Base-by-base conservation (phyloP, 2,888 invertebrate genomes). In the Phymatocera aterrima region DNA sequence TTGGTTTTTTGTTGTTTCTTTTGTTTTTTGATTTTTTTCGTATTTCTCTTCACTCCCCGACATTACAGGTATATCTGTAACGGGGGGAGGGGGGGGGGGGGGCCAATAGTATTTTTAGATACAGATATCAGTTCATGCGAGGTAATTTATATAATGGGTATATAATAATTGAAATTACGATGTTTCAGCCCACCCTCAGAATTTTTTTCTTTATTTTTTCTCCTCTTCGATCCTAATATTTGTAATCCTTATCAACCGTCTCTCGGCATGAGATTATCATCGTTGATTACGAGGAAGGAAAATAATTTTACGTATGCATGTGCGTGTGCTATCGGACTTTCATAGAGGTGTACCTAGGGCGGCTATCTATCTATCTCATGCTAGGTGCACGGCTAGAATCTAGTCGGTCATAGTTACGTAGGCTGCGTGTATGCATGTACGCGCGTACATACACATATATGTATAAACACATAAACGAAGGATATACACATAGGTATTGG, bases 241-340 rank as follows among this genome's bases (percentile, higher is more conserved):
- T 64, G n/a, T 37, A 5, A 18, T 6, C n/a, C 18, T 18, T 31
- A 18, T 77, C 60, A 61, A 15, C 10, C 10, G 61, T 68, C 75
- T 65, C 74, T n/a, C n/a, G n/a, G 60, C 28, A 61, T 21, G 60
- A 80, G 80, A 78, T 81, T 77, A 78, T 79, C 79, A 79, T 80
- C 64, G 60, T 28, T 12, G 60, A 78, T 79, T 78, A 78, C 31
- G 65, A 46, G 68, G 43, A 43, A 21, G 68, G 24, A 46, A 43
- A 68, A 68, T 28, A 68, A 46, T 68, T 68, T 68, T 68, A 28
- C 68, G 46, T 68, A 68, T 68, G 68, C 68, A 28, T 43, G 46
- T 68, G 46, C 46, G 68, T 43, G 68, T 68, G 46, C 64, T 37
- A 68, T 46, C 46, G 68, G 46, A n/a, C n/a, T 46, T 43, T 21